Base-by-base conservation (phyloP, 2,888 invertebrate genomes). In the Cepaea hortensis region DNA sequence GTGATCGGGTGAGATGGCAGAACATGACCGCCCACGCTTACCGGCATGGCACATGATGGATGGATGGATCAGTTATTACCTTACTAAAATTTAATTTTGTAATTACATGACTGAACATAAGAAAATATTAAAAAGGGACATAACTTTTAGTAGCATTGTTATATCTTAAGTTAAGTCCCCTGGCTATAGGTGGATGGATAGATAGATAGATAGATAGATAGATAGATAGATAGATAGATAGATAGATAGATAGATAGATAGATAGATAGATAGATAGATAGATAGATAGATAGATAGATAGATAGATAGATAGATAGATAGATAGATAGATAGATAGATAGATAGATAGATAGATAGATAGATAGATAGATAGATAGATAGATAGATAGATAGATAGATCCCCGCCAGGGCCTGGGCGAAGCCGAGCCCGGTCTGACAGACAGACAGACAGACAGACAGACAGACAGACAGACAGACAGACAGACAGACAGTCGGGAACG, bases 201-300 rank as follows among this genome's bases (percentile, higher is more conserved):
- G 35, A n/a, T 72, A 35, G 35, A 72, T 72, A 23, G 72, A 23
- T 72, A 23, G 35, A n/a, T 72, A 23, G 72, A 23, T 72, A 23
- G 35, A 72, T 72, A 72, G 23, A 23, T 72, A 23, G 72, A 23
- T 72, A 23, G 35, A 23, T 72, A 72, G 35, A 72, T 72, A 23
- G 72, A 72, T 72, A 23, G 35, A 23, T 72, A 23, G 72, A 72
- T 72, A 72, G 23, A 72, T 23, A 23, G 35, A 72, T 72, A 72
- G 72, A 23, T 72, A 72, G 23, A 72, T 23, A 72, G 72, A 72
- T 72, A 23, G 35, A n/a, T 72, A 23, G 72, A 72, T 72, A 23
- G 72, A 72, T 72, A 23, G 72, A 72, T 72, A 72, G 72, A 72
- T 72, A 23, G 72, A 72, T 72, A 23, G 72, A 72, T 72, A 72